A percentile compares a stretch with the other conserved stretches of the same genome.
Conservation (phyloP, 2,888 invertebrate genomes). For the Polyommatus iphigenia region DNA sequence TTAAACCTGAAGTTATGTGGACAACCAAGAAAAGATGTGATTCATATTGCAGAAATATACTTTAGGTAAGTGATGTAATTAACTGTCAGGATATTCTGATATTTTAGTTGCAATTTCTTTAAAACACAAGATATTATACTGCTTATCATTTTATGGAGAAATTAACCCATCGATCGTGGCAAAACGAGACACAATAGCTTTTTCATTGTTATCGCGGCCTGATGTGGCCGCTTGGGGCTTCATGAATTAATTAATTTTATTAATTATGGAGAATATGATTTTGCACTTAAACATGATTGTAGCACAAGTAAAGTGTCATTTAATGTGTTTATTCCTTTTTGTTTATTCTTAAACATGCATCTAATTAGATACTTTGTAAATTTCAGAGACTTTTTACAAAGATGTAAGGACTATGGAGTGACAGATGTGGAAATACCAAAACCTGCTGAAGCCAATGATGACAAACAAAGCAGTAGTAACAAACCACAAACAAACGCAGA, state of each 20-base stretch:
- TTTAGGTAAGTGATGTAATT: constrained; percentile 76
- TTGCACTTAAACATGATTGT: no score
- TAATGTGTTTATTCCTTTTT: background rate
- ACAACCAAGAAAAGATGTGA: constrained; percentile 83
- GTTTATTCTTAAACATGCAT: background rate
- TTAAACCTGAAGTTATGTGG: constrained; percentile 86
- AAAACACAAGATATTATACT: no score
- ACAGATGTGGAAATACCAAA: constrained; percentile 78
- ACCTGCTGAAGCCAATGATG: constrained; percentile 53
- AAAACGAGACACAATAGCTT: no score
- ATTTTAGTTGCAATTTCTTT: background rate
- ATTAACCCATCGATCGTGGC: no score
- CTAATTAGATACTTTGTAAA: constrained; percentile 18
- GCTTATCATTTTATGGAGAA: no score
- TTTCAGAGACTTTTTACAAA: constrained; percentile 88
- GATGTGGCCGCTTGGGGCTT: no score
- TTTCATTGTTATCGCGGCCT: no score
- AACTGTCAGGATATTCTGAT: background rate
- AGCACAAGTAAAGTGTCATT: no score
- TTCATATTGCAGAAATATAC: constrained; percentile 90
- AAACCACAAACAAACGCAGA: constrained; percentile 61
- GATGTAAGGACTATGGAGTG: constrained; percentile 90
- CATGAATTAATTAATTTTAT: no score
- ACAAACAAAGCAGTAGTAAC: constrained; percentile 37
- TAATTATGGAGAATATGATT: no score